phyloP scores from a whole-genome alignment of 2,113 vertebrate genomes.

The Alces alces region DNA sequence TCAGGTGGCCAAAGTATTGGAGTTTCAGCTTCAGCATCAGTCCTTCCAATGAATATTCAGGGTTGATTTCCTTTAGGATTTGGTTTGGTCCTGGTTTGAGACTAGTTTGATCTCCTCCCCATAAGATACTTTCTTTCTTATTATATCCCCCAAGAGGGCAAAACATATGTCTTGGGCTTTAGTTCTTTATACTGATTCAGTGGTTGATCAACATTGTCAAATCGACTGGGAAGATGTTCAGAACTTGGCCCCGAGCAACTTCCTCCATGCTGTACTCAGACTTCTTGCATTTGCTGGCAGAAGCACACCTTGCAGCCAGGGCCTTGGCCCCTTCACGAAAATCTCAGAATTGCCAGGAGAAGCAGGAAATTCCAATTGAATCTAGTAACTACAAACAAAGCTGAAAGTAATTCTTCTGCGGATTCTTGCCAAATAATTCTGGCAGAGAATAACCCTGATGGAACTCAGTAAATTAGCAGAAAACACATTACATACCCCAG shows the following conservation, averaged over 20 bases:
- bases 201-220: neutral
- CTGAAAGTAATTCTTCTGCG: slow-evolving; percentile 17
- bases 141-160: neutral
- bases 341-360: neutral
- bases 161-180: accelerated
- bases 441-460: neutral
- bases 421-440: slow-evolving; percentile 8
- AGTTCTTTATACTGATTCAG: neutral
- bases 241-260: neutral
- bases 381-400: slow-evolving; percentile 35
- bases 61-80: neutral
- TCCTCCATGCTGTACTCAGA: accelerated
- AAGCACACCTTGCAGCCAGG: neutral
- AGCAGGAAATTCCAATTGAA: slow-evolving; percentile 33
- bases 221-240: neutral
- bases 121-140: neutral
- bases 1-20: neutral
- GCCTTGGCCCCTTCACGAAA: neutral
- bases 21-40: neutral
- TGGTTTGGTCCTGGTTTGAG: neutral
- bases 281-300: neutral
- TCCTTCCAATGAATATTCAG: neutral
- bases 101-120: neutral
- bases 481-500: neutral
- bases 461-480: slow-evolving; percentile 36